Evolutionary conservation across 2,113 vertebrate genomes (phyloP).

Genomic region (Zeus faber): DNA sequence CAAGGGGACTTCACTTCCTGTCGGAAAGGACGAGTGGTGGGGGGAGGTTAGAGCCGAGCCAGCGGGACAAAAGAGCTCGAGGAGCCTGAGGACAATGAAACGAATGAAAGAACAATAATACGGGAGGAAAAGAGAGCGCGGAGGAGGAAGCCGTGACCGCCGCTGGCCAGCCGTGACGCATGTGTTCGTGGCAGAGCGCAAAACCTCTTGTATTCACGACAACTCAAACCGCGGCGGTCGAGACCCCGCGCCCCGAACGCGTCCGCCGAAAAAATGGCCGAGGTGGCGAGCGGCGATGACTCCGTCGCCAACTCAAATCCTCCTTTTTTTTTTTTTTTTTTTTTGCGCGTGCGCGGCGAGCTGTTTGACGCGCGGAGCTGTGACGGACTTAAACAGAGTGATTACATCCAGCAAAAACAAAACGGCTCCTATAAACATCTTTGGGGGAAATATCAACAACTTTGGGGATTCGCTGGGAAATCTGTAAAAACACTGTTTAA

Average conservation of each 20-base stretch:
- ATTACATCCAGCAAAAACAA: constrained; percentile 24
- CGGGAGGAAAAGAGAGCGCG: constrained; percentile 28
- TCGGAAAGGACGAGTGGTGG: constrained; percentile 9
- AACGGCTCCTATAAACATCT: constrained; percentile 6
- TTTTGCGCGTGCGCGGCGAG: no score
- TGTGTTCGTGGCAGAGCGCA: constrained; percentile 2
- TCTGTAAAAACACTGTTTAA: constrained; percentile 43
- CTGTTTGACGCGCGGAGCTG: no score
- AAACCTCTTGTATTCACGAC: no score
- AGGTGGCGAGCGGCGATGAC: no score
- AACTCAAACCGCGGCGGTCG: no score
- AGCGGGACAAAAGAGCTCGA: constrained; percentile 36
- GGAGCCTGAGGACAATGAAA: constrained; percentile 3
- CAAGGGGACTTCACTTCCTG: constrained; percentile 18
- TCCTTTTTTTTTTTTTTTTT: no score
- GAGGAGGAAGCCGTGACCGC: constrained; percentile 32
- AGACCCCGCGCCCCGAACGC: no score
- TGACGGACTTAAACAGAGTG: not conserved
- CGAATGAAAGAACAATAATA: constrained; percentile 20
- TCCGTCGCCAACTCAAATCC: no score
- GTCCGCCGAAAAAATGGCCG: no score
- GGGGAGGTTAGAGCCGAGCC: constrained; percentile 15
- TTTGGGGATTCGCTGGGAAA: constrained; percentile 26
- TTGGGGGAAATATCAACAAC: not conserved
- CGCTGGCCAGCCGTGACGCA: constrained; percentile 22